A percentile compares a stretch with the other conserved stretches of the same genome.
Evolutionary conservation across 2,113 vertebrate species (phyloP).

Genomic region (Menura novaehollandiae): DNA sequence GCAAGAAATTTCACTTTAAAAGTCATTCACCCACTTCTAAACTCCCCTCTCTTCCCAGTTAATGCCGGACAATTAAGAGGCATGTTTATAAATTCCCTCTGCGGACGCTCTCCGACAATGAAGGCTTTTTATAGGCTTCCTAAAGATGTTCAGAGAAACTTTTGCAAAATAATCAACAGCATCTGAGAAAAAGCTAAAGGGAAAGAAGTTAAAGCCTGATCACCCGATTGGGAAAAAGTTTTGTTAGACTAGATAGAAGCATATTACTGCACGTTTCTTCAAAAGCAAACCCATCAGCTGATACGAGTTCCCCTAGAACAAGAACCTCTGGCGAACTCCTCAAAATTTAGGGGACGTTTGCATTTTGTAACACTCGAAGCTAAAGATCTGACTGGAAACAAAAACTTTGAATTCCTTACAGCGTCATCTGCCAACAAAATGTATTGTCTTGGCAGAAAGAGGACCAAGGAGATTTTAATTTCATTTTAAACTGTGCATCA

Average conservation of each 20-base stretch:
- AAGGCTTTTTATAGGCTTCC: not conserved
- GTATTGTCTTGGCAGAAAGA: constrained; percentile 45
- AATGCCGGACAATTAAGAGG: constrained; percentile 39
- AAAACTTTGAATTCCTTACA: constrained; percentile 45
- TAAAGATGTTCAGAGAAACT: constrained; percentile 49
- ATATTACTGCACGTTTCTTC: not conserved
- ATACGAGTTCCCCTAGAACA: constrained; percentile 25
- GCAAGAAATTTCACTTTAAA: constrained; percentile 34
- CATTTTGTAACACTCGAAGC: constrained; percentile 29
- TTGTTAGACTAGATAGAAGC: constrained; percentile 21
- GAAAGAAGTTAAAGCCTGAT: constrained; percentile 66
- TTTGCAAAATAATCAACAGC: constrained; percentile 60
- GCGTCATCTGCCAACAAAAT: constrained; percentile 45
- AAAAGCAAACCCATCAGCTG: constrained; percentile 36
- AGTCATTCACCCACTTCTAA: constrained; percentile 18
- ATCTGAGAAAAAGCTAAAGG: constrained; percentile 55
- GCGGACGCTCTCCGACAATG: constrained; percentile 7
- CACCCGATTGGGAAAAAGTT: constrained; percentile 65
- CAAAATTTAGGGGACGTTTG: not conserved
- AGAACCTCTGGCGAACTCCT: constrained; percentile 42
- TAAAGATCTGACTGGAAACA: constrained; percentile 30
- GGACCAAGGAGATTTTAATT: constrained; percentile 43
- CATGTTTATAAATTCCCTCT: constrained; percentile 4
- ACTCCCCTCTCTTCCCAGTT: not conserved
- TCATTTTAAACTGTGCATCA: constrained; percentile 58